These are phyloP conservation scores for Diploscapter pachys DNA, from an alignment of 1,140 invertebrate species.

Conservation along the genomic window DNA sequence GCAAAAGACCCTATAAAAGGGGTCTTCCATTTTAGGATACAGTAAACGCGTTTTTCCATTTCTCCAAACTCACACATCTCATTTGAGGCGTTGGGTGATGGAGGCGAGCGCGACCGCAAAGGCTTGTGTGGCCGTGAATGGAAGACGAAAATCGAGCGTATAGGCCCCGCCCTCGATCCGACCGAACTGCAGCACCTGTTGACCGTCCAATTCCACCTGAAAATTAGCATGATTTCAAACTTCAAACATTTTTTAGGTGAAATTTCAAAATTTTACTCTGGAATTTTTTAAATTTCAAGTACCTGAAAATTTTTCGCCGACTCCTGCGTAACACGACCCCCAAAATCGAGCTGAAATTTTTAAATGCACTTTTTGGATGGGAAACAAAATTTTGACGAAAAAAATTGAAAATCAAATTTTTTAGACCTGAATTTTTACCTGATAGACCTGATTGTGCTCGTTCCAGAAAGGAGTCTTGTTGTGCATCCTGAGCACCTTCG, in stretches of 20 bases:
- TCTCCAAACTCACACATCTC: no score
- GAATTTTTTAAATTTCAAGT: background rate
- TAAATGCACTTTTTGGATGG: background rate
- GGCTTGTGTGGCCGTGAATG: constrained; percentile 94
- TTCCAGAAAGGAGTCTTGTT: constrained; percentile 99
- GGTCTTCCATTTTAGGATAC: no score
- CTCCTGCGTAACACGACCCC: constrained; percentile 96
- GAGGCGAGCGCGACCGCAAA: constrained; percentile 96
- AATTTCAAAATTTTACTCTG: background rate
- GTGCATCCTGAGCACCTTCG: constrained; percentile 83
- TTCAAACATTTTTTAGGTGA: background rate
- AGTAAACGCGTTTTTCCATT: no score
- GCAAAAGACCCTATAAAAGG: no score
- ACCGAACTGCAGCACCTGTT: constrained; percentile 99
- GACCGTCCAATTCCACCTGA: constrained; percentile 85
- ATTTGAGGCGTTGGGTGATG: constrained; percentile 96
- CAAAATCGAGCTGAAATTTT: constrained; percentile 80
- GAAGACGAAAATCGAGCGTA: constrained; percentile 96
- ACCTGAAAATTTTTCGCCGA: constrained; percentile 96
- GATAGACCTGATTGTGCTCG: constrained; percentile 96
- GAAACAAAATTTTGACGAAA: constrained; percentile 12
- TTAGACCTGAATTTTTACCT: constrained; percentile 33
- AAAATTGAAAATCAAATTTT: constrained; percentile 15
- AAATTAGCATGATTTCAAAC: background rate
- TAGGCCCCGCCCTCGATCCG: constrained; percentile 96